Percentiles rank a stretch among this genome's conserved stretches.
phyloP scores from a whole-genome alignment of 2,888 invertebrate genomes.

The Drosophila longiperda region DNA sequence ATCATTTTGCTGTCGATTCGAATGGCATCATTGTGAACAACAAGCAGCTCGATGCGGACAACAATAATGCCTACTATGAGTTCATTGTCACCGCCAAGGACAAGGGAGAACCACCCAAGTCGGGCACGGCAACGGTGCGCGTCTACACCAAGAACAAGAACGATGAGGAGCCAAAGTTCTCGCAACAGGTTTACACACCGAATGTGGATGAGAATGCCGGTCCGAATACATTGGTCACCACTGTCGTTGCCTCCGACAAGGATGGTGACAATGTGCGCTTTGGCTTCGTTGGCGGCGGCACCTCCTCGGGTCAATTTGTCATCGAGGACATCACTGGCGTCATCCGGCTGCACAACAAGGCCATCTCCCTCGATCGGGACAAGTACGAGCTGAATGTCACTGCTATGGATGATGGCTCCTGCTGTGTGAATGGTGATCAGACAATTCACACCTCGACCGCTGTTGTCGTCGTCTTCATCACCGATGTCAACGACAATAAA shows the following conservation, averaged over 20 bases:
- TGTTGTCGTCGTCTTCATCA: constrained; percentile 97
- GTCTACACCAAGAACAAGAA: constrained; percentile 99
- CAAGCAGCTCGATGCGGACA: constrained; percentile 97
- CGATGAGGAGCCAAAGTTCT: constrained; percentile 98
- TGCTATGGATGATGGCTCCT: constrained; percentile 98
- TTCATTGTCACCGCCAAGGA: constrained; percentile 97
- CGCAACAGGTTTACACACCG: constrained; percentile 97
- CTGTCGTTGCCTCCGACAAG: constrained; percentile 98
- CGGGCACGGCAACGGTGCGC: constrained; percentile 96
- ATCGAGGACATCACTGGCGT: constrained; percentile 98
- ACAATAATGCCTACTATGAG: constrained; percentile 98
- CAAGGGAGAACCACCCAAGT: constrained; percentile 96
- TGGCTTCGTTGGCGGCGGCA: constrained; percentile 95
- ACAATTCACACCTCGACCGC: constrained; percentile 97
- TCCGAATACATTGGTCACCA: constrained; percentile 97
- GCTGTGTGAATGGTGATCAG: constrained; percentile 95
- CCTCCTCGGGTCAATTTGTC: constrained; percentile 95
- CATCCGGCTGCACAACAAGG: constrained; percentile 94
- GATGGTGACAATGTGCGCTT: constrained; percentile 98
- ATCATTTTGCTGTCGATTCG: constrained; percentile 97
- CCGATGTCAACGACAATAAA: constrained; percentile 98
- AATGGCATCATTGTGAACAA: constrained; percentile 97
- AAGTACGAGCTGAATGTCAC: constrained; percentile 98
- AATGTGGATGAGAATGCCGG: constrained; percentile 98
- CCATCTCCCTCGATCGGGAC: constrained; percentile 94